phyloP scores from a whole-genome alignment of 1,140 invertebrate genomes.

The Acyrthosiphon pisum region DNA sequence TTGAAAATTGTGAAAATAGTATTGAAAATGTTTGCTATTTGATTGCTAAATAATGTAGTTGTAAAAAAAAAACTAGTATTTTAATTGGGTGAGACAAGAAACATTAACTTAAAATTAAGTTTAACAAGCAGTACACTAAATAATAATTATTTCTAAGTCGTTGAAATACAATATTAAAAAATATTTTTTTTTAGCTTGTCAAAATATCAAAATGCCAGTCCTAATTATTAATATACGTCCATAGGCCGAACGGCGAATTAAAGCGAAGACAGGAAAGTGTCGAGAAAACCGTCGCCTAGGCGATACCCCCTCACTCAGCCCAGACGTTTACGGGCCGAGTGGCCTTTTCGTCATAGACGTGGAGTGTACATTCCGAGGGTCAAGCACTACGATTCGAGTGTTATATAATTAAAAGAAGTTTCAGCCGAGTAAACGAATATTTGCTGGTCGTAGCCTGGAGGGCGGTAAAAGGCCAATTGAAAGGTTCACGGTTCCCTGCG shows the following conservation, averaged over 20 bases:
- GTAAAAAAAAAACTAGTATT: too few species aligned
- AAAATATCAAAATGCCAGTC: neutral
- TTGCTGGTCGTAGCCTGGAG: neutral
- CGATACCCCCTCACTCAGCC: neutral
- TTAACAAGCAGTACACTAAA: neutral
- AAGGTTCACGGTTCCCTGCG: neutral
- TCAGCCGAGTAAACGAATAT: neutral
- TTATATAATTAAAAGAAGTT: slow-evolving; percentile 18
- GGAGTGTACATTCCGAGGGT: neutral
- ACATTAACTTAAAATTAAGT: neutral
- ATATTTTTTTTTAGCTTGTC: neutral
- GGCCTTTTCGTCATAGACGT: neutral
- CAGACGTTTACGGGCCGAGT: neutral
- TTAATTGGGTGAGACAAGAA: too few species aligned
- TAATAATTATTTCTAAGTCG: neutral
- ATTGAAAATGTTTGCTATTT: too few species aligned
- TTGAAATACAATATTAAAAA: neutral
- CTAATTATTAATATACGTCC: neutral
- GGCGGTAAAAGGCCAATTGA: neutral
- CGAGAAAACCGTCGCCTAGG: neutral
- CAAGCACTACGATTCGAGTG: neutral
- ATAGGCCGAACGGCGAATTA: neutral
- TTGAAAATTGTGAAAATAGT: too few species aligned
- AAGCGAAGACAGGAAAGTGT: neutral
- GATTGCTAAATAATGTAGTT: too few species aligned